Conservation (phyloP, 2,797 vertebrate genomes). For the Pipistrellus pipistrellus region DNA sequence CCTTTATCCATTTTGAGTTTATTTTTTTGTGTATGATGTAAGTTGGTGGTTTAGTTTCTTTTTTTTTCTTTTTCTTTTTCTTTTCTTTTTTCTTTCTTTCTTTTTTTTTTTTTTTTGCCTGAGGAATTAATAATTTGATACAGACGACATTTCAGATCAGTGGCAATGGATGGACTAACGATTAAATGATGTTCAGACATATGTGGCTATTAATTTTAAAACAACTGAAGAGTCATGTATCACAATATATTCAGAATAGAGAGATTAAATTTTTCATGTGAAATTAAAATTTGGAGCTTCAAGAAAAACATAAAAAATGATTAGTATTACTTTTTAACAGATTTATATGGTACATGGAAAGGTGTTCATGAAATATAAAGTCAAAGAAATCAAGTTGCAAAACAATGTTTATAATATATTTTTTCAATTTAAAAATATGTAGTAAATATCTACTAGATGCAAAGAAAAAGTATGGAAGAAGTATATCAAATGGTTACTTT, state of each 20-base stretch:
- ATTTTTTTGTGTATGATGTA: too few species aligned
- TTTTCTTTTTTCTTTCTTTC: too few species aligned
- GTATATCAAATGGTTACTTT: not conserved
- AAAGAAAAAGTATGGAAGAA: not conserved
- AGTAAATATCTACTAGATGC: not conserved
- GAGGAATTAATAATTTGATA: not conserved
- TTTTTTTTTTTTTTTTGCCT: too few species aligned
- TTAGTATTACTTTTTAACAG: not conserved
- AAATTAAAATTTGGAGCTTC: not conserved
- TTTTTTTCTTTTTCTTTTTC: too few species aligned
- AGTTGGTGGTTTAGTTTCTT: too few species aligned
- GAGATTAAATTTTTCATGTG: not conserved
- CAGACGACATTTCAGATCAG: not conserved
- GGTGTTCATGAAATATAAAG: not conserved
- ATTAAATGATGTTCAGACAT: not conserved
- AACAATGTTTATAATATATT: not conserved
- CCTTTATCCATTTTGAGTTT: too few species aligned
- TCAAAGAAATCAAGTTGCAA: not conserved
- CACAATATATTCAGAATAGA: not conserved
- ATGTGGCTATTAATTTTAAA: not conserved
- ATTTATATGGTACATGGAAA: not conserved
- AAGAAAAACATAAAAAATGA: not conserved
- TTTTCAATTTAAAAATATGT: not conserved
- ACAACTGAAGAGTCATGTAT: not conserved
- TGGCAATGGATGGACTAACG: not conserved